phyloP scores from a whole-genome alignment of 2,797 vertebrate species.

The Pseudochirops cupreus region DNA sequence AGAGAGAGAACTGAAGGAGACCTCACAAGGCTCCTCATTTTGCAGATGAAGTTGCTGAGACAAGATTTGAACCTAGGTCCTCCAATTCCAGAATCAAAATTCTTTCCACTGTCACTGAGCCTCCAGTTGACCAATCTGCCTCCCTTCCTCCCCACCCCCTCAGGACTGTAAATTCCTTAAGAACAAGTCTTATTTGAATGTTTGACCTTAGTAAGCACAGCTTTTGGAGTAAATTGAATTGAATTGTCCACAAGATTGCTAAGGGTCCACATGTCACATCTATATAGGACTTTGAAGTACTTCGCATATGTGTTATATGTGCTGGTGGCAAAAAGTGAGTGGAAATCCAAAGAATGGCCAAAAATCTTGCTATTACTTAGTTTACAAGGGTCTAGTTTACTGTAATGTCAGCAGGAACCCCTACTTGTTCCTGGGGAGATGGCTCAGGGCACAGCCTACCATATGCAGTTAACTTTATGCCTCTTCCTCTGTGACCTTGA shows the following conservation, averaged over 20 bases:
- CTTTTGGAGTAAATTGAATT: neutral
- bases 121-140: neutral
- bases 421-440: neutral
- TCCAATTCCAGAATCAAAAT: neutral
- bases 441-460: too few relatives aligned
- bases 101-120: neutral
- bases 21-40: neutral
- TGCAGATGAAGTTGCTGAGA: neutral
- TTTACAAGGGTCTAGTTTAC: neutral
- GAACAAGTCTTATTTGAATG: neutral
- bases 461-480: neutral
- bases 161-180: neutral
- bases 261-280: neutral
- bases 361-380: neutral
- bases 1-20: neutral
- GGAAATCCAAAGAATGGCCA: neutral
- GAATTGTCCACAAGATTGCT: neutral
- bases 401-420: neutral
- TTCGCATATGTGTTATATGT: neutral
- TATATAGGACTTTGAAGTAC: neutral
- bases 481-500: neutral
- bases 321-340: neutral
- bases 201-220: neutral
- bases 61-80: neutral
- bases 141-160: neutral